phyloP scores from a whole-genome alignment of 2,888 invertebrate genomes.

The Chloroclystis v-ata region DNA sequence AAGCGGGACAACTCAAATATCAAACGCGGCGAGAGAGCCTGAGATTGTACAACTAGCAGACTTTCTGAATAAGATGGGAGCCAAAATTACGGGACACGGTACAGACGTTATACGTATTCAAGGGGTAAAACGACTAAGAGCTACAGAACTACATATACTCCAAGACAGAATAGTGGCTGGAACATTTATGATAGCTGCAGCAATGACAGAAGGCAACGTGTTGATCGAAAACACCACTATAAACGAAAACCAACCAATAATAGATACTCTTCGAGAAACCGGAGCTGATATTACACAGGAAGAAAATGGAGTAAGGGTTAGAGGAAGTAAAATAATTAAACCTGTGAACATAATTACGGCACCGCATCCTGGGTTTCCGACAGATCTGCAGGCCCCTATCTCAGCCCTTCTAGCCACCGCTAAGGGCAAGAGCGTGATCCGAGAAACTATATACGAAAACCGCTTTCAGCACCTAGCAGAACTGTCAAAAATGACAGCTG shows the following conservation, averaged over 20 bases:
- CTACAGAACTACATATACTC: slow-evolving; percentile 9
- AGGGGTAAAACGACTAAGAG: slow-evolving; percentile 14
- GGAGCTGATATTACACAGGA: slow-evolving; percentile 14
- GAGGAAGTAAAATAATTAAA: slow-evolving; percentile 12
- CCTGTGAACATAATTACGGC: slow-evolving; percentile 6
- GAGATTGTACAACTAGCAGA: slow-evolving; percentile 21
- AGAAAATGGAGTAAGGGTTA: slow-evolving; percentile 15
- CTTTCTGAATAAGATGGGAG: slow-evolving; percentile 26
- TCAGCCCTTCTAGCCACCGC: slow-evolving; percentile 12
- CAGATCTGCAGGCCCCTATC: slow-evolving; percentile 21
- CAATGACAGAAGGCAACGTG: slow-evolving; percentile 22
- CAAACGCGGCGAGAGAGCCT: slow-evolving; percentile 23
- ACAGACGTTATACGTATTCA: slow-evolving; percentile 9
- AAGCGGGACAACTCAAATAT: slow-evolving; percentile 15
- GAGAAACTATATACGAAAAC: slow-evolving; percentile 20
- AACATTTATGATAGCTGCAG: slow-evolving; percentile 27
- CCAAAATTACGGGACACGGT: slow-evolving; percentile 19
- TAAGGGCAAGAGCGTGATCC: slow-evolving; percentile 9
- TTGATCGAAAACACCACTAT: slow-evolving; percentile 11
- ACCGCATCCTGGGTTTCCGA: slow-evolving; percentile 22
- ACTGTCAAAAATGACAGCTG: slow-evolving; percentile 12
- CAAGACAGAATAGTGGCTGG: slow-evolving; percentile 25
- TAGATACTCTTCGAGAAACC: slow-evolving; percentile 11
- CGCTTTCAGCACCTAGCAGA: slow-evolving; percentile 20
- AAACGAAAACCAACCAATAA: slow-evolving; percentile 7